These are phyloP conservation scores for Druceiella hillmani DNA, from an alignment of 2,888 invertebrate species.

Conservation along the genomic window DNA sequence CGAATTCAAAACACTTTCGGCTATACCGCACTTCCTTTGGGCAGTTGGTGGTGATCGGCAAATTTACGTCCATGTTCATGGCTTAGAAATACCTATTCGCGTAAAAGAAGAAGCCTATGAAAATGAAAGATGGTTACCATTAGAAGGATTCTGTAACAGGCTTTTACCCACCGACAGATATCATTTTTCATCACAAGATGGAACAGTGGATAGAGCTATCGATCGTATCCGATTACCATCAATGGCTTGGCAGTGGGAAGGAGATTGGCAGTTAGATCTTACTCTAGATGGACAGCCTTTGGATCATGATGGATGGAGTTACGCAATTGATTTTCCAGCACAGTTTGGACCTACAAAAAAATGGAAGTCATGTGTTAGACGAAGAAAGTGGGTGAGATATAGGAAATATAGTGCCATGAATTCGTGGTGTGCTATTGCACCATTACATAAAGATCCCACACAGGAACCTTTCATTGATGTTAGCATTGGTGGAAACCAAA, in stretches of 20 bases:
- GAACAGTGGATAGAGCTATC: conserved; percentile 69
- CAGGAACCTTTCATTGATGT: conserved; percentile 93
- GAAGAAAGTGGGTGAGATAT: conserved; percentile 86
- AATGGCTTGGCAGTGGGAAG: conserved; percentile 96
- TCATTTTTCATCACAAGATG: conserved; percentile 81
- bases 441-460: conserved; percentile 83
- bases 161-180: conserved; percentile 85
- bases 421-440: conserved; percentile 89
- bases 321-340: conserved; percentile 87
- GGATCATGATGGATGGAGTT: conserved; percentile 91
- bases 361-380: conserved; percentile 86
- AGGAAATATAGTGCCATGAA: conserved; percentile 85
- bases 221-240: conserved; percentile 83
- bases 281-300: conserved; percentile 81
- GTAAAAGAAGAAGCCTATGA: conserved; percentile 88
- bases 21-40: conserved; percentile 84
- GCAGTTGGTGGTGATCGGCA: conserved; percentile 91
- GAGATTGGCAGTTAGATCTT: conserved; percentile 84
- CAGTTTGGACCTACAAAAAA: conserved; percentile 74
- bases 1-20: conserved; percentile 84
- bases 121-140: conserved; percentile 91
- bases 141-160: conserved; percentile 79
- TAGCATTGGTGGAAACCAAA: conserved; percentile 76
- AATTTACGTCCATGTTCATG: conserved; percentile 86
- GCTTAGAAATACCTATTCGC: conserved; percentile 83